Evolutionary conservation across 2,888 invertebrate species (phyloP), one percentile per base, ranked within the genome.

Genomic region (Pyrrhosoma nymphula): DNA sequence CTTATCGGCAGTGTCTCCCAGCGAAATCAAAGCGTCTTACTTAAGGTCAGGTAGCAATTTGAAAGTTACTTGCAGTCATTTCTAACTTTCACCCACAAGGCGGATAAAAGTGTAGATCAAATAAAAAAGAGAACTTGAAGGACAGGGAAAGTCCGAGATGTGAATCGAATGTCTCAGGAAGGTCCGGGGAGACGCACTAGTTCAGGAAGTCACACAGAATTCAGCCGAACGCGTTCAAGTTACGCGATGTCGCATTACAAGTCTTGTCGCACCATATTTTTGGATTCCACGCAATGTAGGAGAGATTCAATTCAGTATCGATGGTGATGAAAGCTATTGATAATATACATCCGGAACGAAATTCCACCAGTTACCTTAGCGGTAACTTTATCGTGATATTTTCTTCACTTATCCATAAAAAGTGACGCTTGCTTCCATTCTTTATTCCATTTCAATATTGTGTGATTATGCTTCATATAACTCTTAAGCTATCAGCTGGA

Each of bases 51-150:
- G 69, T 69, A 63, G 63, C 69, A 75, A 47, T 93, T 69, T 93
- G 93, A 93, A 93, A 93, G 93, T 75, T 75, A 93, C 93, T 60
- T 60, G 23, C 39, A 60, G 18, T 91, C 93, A 93, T 93, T 75
- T 55, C 63, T 63, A 47, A 93, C 69, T 93, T 93, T 93, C 93
- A 69, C 93, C 75, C 39, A 93, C 55, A 93, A 26, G 26, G 93
- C 18, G 75, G 63, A 91, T 47, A 93, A 47, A 69, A 75, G 69
- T 69, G n/a, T 1, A 47, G 18, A 16, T 35, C 8, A 63, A 69
- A 69, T 26, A 93, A 82, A 69, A 69, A 91, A 69, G n/a, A 93
- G 93, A 89, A 35, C 55, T 47, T 63, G 69, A 35, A 60, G 55
- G 69, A 93, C 63, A 93, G 93, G 63, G 69, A 89, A 89, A 89